A percentile compares a stretch with the other conserved stretches of the same genome.
Evolutionary conservation across 2,113 vertebrate genomes (phyloP).

Genomic region (Arothron firmamentum): DNA sequence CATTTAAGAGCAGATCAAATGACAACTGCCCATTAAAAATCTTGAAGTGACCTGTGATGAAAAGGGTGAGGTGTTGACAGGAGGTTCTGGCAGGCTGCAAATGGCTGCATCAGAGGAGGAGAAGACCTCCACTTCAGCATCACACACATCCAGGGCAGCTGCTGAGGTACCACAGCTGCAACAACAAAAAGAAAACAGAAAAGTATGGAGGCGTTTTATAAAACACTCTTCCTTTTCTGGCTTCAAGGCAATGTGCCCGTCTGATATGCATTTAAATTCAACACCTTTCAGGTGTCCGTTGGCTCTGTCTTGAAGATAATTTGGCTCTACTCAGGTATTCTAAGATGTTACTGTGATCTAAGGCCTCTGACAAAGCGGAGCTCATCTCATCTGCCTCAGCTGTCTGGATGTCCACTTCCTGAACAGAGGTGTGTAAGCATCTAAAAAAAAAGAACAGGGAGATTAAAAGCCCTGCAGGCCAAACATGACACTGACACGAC

Average conservation of each 20-base stretch:
- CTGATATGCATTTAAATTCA: neutral
- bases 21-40: neutral
- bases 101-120: conserved; percentile 27
- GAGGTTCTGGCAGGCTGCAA: conserved; percentile 16
- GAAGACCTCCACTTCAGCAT: conserved; percentile 48
- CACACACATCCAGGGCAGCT: conserved; percentile 11
- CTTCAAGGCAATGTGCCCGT: too few species aligned
- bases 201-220: neutral
- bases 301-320: conserved; percentile 10
- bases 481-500: conserved; percentile 50
- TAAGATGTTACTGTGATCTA: conserved; percentile 27
- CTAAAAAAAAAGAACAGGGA: conserved; percentile 41
- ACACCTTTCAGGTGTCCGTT: conserved; percentile 54
- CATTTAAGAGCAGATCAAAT: neutral
- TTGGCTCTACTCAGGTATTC: conserved; percentile 22
- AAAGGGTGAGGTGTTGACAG: conserved; percentile 29
- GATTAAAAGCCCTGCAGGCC: conserved; percentile 21
- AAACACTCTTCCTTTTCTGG: too few species aligned
- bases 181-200: neutral
- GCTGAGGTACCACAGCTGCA: conserved; percentile 15
- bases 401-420: conserved; percentile 10
- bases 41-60: conserved; percentile 51
- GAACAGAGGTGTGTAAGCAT: conserved; percentile 18
- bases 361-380: conserved; percentile 25
- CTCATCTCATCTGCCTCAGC: conserved; percentile 36